Evolutionary conservation across 2,797 vertebrate species (phyloP).

Genomic region (Leucoraja ocellata): DNA sequence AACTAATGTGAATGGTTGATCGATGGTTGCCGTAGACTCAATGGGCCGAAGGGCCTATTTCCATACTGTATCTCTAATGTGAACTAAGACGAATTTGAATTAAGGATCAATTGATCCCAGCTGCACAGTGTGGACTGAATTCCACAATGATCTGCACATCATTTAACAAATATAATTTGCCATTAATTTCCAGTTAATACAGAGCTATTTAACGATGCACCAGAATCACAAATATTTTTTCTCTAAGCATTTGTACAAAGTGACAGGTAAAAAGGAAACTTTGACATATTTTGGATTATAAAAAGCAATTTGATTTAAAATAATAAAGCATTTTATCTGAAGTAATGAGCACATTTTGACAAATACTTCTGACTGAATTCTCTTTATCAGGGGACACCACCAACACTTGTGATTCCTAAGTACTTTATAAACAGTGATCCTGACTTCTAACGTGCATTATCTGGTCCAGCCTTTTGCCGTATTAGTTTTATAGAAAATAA

Average conservation of each 20-base stretch:
- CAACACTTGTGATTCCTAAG: background rate
- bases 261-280: background rate
- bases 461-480: background rate
- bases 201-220: background rate
- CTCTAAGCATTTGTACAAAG: background rate
- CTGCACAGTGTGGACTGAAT: background rate
- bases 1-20: no score
- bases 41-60: no score
- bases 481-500: background rate
- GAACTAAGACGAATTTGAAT: background rate
- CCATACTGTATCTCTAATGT: background rate
- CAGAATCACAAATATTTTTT: background rate
- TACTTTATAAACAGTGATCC: conserved; percentile 19
- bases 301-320: background rate
- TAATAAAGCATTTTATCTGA: background rate
- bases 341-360: background rate
- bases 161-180: background rate
- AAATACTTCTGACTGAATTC: background rate
- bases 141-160: background rate
- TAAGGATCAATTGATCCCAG: background rate
- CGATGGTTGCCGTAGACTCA: no score
- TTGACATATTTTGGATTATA: background rate
- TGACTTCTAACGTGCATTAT: background rate
- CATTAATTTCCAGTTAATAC: background rate
- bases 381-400: conserved; percentile 33